These are phyloP conservation scores for Tetramorium alpestre DNA, from an alignment of 1,140 invertebrate genomes.

Conservation along the genomic window DNA sequence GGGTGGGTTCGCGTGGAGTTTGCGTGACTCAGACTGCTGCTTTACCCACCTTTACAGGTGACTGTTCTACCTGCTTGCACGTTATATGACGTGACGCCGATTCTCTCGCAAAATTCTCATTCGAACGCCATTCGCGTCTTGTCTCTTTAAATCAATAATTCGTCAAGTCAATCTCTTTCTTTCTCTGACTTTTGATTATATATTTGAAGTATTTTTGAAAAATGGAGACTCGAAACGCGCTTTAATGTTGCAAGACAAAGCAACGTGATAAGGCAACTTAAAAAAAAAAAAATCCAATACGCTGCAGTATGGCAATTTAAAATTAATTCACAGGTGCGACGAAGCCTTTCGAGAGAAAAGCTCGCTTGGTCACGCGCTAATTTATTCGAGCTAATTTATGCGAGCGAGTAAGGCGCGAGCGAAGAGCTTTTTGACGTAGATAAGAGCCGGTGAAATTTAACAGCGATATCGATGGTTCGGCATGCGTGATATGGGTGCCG, in stretches of 20 bases:
- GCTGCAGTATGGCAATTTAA: not conserved
- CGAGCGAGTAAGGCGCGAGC: slow-evolving; percentile 23
- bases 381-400: slow-evolving; percentile 21
- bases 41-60: slow-evolving; percentile 44
- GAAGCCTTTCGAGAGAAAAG: slow-evolving; percentile 12
- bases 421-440: slow-evolving; percentile 54
- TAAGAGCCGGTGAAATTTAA: slow-evolving; percentile 71
- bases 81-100: slow-evolving; percentile 37
- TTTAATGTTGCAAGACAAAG: not conserved
- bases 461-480: slow-evolving; percentile 48
- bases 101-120: slow-evolving; percentile 26
- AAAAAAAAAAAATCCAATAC: not conserved
- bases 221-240: not conserved
- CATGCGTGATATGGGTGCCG: slow-evolving; percentile 9
- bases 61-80: slow-evolving; percentile 55
- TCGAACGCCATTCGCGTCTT: not conserved
- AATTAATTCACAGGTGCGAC: slow-evolving; percentile 26
- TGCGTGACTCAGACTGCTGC: slow-evolving; percentile 68
- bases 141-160: slow-evolving; percentile 36
- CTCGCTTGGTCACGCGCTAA: slow-evolving; percentile 37
- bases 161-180: slow-evolving; percentile 12
- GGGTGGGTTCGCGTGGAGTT: slow-evolving; percentile 49
- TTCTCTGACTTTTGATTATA: not conserved
- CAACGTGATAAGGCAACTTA: slow-evolving; percentile 11
- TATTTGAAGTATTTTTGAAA: not conserved